phyloP scores from a whole-genome alignment of 2,888 invertebrate species.

The Girardia tigrina region DNA sequence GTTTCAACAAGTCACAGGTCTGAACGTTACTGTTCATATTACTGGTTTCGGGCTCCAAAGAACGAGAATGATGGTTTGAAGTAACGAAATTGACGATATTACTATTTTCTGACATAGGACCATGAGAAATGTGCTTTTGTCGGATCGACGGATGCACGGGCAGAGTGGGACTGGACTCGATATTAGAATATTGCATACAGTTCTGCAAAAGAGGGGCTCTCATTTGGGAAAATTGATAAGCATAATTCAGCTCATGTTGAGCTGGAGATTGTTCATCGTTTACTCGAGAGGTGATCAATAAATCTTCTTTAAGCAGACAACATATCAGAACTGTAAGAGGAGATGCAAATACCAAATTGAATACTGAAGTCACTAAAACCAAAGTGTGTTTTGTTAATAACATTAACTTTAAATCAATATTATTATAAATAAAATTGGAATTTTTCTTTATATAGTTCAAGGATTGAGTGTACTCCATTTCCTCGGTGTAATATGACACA shows the following conservation, averaged over 20 bases:
- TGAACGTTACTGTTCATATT: constrained; percentile 8
- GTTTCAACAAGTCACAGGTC: neutral
- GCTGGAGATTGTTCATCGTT: neutral
- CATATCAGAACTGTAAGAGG: constrained; percentile 28
- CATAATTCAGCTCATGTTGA: constrained; percentile 13
- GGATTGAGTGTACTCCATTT: constrained; percentile 25
- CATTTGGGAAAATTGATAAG: neutral
- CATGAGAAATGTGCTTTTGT: neutral
- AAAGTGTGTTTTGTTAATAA: constrained; percentile 27
- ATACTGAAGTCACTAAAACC: constrained; percentile 27
- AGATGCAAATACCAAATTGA: constrained; percentile 29
- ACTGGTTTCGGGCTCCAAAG: neutral
- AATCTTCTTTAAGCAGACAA: constrained; percentile 25
- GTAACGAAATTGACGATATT: neutral
- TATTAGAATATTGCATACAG: constrained; percentile 8
- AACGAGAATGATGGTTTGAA: neutral
- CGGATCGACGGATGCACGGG: neutral
- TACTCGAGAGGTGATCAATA: neutral
- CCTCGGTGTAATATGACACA: constrained; percentile 31
- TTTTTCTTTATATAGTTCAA: constrained; percentile 31
- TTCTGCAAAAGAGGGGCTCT: neutral
- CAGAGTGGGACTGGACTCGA: neutral
- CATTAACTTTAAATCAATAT: constrained; percentile 17
- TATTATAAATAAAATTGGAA: constrained; percentile 16
- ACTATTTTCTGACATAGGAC: neutral